Percentiles rank a stretch among this genome's conserved stretches.
phyloP scores from a whole-genome alignment of 2,888 invertebrate species.

The Sinhomidia bicolor region DNA sequence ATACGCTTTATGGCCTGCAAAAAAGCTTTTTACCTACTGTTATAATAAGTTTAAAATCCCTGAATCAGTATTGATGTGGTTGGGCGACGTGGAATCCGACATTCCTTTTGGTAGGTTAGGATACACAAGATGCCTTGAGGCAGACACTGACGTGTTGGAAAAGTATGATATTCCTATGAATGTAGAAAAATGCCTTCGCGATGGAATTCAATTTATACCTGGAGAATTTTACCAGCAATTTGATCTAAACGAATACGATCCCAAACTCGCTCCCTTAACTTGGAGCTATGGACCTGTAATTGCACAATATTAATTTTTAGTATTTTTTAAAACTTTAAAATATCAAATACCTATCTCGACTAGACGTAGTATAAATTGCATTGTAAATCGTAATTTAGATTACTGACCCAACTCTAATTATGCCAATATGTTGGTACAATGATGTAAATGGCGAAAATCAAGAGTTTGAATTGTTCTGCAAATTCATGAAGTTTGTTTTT shows the following conservation, averaged over 20 bases:
- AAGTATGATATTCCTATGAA: constrained; percentile 67
- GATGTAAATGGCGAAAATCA: constrained; percentile 63
- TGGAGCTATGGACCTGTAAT: constrained; percentile 67
- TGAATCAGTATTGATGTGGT: constrained; percentile 21
- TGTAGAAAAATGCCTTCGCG: constrained; percentile 58
- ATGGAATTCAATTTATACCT: constrained; percentile 41
- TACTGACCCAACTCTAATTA: constrained; percentile 56
- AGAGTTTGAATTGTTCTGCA: constrained; percentile 56
- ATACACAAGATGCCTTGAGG: constrained; percentile 52
- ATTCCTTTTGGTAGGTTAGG: constrained; percentile 60
- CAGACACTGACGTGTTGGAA: constrained; percentile 46
- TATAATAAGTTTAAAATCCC: constrained; percentile 15
- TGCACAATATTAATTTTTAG: background rate
- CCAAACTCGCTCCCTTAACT: constrained; percentile 53
- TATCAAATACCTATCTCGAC: no score
- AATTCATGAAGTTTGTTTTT: constrained; percentile 51
- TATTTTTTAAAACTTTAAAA: background rate
- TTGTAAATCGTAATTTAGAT: constrained; percentile 9
- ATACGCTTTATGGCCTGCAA: background rate
- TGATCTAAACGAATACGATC: constrained; percentile 62
- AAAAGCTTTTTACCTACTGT: background rate
- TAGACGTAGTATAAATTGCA: no score
- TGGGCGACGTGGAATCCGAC: constrained; percentile 56
- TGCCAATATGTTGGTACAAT: constrained; percentile 68
- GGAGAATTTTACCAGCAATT: constrained; percentile 61